Evolutionary conservation across 2,797 vertebrate genomes (phyloP).

Genomic region (Coccyzus lansbergi): DNA sequence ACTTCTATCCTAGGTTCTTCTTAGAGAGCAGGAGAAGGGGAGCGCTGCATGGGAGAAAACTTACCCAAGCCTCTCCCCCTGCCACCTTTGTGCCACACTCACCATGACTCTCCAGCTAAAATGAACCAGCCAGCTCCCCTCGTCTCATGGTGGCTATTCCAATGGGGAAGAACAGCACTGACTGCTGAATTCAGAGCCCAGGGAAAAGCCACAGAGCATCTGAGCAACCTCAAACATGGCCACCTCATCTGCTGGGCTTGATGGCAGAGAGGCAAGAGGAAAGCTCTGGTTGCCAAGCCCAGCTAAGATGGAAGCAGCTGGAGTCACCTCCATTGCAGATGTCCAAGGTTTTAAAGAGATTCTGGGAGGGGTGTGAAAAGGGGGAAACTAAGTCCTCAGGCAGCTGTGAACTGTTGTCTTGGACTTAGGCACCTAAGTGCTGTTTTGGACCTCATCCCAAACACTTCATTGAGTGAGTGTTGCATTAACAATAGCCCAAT

Average conservation of each 20-base stretch:
- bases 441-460: constrained; percentile 57
- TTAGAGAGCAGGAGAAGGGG: not conserved
- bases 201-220: not conserved
- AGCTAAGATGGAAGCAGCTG: not conserved
- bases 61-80: not conserved
- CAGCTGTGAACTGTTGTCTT: constrained; percentile 36
- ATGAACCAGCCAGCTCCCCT: not conserved
- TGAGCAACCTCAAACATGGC: not conserved
- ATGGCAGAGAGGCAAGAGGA: not conserved
- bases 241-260: not conserved
- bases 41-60: not conserved
- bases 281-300: not conserved
- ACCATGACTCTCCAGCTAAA: not conserved
- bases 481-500: constrained; percentile 35
- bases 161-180: not conserved
- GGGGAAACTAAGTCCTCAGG: constrained; percentile 16
- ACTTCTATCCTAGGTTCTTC: not conserved
- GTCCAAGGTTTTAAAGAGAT: not conserved
- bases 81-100: not conserved
- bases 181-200: not conserved
- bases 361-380: not conserved
- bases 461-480: constrained; percentile 62
- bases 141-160: accelerated
- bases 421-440: constrained; percentile 57
- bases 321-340: not conserved